Evolutionary conservation across 2,797 vertebrate species (phyloP), one percentile per base, ranked within the genome.

Genomic region (Sebastes goodei): DNA sequence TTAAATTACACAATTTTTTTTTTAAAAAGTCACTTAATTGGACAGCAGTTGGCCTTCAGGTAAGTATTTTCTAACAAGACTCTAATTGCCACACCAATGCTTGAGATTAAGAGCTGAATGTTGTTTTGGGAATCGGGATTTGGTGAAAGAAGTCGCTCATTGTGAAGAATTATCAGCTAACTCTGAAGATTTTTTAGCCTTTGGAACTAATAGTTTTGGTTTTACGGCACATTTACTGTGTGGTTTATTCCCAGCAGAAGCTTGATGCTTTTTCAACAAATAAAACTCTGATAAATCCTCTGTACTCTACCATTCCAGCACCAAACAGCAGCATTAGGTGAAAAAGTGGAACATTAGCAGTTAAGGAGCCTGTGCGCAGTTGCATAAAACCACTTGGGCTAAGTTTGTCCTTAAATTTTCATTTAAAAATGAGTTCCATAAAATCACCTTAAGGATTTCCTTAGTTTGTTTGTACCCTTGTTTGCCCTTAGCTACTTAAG

Each of bases 1-100:
- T 77, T 61, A 76, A 88, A 80, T 69, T 32, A 80, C 70, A 79
- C 49, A 66, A 66, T 27, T 75, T 32, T 35, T 10, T 27, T 75
- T 32, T 35, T 10, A 46, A 30, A 3, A 52, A 63, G 5, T 10
- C 10, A 12, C 64, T 71, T 61, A 57, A 20, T 61, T 70, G 60
- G 27, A 55, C 32, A 38, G 42, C 33, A 11, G 6, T 46, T 27
- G 35, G 32, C 61, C 29, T 42, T 71, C 55, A 70, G 67, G 72
- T 66, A 65, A 61, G 35, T 70, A 1, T 76, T 80, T 85, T 53
- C 59, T 35, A 55, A 65, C 62, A 67, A 77, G 60, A 30, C 11
- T 35, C 10, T 55, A 67, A 80, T 52, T 59, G 57, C 20, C 0
- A 60, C 1, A 68, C 10, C 20, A 65, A 53, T 10, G 6, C 52